A percentile compares a stretch with the other conserved stretches of the same genome.
Evolutionary conservation across 2,888 invertebrate genomes (phyloP).

Genomic region (Polietes domitor): DNA sequence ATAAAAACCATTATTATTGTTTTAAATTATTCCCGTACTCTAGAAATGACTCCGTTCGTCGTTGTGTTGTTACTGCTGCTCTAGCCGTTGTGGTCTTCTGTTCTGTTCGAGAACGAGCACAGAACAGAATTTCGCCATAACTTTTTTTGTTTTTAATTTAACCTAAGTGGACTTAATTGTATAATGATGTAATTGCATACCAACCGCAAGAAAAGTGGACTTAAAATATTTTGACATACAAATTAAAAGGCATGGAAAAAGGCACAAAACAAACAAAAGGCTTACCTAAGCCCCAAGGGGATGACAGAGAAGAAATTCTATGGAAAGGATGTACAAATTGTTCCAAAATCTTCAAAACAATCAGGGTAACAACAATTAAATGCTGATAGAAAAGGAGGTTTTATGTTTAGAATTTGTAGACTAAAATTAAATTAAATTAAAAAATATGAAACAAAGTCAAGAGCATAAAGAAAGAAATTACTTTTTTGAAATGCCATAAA

Average conservation of each 20-base stretch:
- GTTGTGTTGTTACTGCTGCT: constrained; percentile 3
- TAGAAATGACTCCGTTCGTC: not conserved
- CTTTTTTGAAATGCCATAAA: too few relatives aligned
- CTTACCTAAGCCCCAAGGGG: not conserved
- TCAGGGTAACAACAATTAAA: too few relatives aligned
- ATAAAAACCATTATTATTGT: not conserved
- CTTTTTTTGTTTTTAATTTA: not conserved
- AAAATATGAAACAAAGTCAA: too few relatives aligned
- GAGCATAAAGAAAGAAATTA: too few relatives aligned
- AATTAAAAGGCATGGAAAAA: not conserved
- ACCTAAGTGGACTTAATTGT: constrained; percentile 64
- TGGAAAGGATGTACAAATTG: not conserved
- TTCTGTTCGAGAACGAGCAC: too few relatives aligned
- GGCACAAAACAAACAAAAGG: constrained; percentile 23
- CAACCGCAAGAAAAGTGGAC: not conserved
- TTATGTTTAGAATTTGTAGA: too few relatives aligned
- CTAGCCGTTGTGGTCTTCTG: not conserved
- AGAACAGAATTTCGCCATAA: too few relatives aligned
- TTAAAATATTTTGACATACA: not conserved
- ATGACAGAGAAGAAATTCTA: not conserved
- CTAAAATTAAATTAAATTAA: too few relatives aligned
- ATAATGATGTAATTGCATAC: constrained; percentile 72
- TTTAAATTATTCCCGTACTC: constrained; percentile 14
- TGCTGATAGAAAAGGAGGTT: too few relatives aligned
- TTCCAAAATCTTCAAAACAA: too few relatives aligned